These are phyloP conservation scores for Autographa gamma DNA, from an alignment of 2,888 invertebrate genomes.

Conservation along the genomic window DNA sequence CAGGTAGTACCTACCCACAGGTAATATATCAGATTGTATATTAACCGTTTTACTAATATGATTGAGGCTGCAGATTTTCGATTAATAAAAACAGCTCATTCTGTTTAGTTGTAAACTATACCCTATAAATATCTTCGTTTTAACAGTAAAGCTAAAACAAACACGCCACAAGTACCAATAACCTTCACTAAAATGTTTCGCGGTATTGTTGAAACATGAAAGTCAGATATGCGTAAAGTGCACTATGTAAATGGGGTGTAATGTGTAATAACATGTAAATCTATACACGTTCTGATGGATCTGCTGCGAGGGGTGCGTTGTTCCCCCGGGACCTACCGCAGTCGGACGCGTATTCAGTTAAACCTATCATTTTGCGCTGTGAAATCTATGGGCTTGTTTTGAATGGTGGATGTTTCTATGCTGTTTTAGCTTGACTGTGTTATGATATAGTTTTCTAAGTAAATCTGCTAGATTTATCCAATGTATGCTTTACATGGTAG, in stretches of 20 bases:
- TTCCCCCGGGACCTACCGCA: conserved; percentile 56
- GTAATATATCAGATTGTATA: too few species aligned
- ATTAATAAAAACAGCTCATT: too few species aligned
- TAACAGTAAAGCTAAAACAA: not conserved
- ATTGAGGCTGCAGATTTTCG: too few species aligned
- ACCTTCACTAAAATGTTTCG: not conserved
- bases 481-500: too few species aligned
- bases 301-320: conserved; percentile 52
- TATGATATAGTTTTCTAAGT: too few species aligned
- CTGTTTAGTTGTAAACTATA: too few species aligned
- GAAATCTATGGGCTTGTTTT: conserved; percentile 28
- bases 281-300: conserved; percentile 60
- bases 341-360: conserved; percentile 32
- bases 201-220: conserved; percentile 33
- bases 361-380: conserved; percentile 34
- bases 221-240: conserved; percentile 44
- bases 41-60: too few species aligned
- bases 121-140: too few species aligned
- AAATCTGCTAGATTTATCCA: too few species aligned
- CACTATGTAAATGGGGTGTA: conserved; percentile 58
- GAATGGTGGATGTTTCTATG: not conserved
- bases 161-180: not conserved
- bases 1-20: too few species aligned
- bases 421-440: not conserved
- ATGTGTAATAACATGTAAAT: conserved; percentile 61